These are phyloP conservation scores for Nannobrachium achirus DNA, from an alignment of 2,113 vertebrate species.

Conservation along the genomic window DNA sequence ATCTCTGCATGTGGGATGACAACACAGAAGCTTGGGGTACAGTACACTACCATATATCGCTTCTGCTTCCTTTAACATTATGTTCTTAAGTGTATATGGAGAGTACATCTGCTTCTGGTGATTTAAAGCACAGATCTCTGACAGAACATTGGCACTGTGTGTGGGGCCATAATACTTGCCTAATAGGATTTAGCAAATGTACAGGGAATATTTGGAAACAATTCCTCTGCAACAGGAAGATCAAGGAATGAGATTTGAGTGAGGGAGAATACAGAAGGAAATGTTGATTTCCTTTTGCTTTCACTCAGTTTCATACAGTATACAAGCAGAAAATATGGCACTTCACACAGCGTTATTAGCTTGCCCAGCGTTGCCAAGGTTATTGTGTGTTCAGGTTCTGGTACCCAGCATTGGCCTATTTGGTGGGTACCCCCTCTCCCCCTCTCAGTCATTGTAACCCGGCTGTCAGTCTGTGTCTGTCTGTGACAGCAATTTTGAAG, in stretches of 20 bases:
- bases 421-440: too few relatives aligned
- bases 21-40: not conserved
- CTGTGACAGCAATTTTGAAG: too few relatives aligned
- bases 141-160: constrained; percentile 4
- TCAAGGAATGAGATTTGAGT: not conserved
- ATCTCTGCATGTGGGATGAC: not conserved
- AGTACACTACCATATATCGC: not conserved
- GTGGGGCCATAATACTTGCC: not conserved
- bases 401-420: too few relatives aligned
- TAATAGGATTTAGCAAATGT: constrained; percentile 16
- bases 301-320: too few relatives aligned
- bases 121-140: not conserved
- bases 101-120: constrained; percentile 18
- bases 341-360: too few relatives aligned
- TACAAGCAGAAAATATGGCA: too few relatives aligned
- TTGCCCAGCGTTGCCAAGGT: too few relatives aligned
- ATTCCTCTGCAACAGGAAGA: constrained; percentile 4
- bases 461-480: too few relatives aligned
- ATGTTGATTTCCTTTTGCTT: too few relatives aligned
- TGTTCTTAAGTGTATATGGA: not conserved
- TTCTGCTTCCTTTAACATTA: not conserved
- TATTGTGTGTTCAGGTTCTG: too few relatives aligned
- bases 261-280: not conserved
- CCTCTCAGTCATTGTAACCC: too few relatives aligned
- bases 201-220: constrained; percentile 10